phyloP scores from a whole-genome alignment of 2,797 vertebrate species.

The Morus bassanus region DNA sequence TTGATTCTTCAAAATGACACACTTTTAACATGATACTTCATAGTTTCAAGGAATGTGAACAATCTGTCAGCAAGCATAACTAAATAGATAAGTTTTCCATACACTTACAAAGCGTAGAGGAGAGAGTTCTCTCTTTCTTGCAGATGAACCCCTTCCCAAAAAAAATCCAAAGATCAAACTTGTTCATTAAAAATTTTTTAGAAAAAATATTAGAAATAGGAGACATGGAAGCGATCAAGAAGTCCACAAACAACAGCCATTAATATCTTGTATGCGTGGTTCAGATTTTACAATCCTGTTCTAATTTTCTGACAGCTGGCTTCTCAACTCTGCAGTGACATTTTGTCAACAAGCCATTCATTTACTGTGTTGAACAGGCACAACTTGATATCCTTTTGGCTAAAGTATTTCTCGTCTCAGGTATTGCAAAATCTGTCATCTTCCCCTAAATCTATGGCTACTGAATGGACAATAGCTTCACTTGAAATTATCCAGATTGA shows the following conservation, averaged over 20 bases:
- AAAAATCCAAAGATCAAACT: neutral
- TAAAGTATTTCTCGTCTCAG: neutral
- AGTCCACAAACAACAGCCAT: neutral
- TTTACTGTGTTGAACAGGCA: neutral
- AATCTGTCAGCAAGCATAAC: neutral
- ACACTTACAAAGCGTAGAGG: neutral
- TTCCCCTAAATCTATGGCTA: neutral
- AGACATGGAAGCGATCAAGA: neutral
- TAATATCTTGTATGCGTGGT: neutral
- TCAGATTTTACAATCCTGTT: neutral
- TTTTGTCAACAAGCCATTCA: neutral
- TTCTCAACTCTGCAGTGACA: neutral
- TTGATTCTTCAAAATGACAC: neutral
- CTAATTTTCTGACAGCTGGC: neutral
- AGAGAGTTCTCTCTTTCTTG: neutral
- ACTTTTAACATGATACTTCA: neutral
- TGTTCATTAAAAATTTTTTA: neutral
- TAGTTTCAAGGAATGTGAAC: neutral
- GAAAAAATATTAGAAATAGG: neutral
- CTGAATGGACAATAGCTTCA: neutral
- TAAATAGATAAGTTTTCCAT: neutral
- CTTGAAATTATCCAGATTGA: neutral
- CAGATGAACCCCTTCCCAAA: accelerated
- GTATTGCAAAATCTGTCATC: neutral
- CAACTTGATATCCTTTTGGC: neutral